Evolutionary conservation across 2,888 invertebrate genomes (phyloP), one percentile per base, ranked within the genome.

Genomic region (Drosophila mimetica): DNA sequence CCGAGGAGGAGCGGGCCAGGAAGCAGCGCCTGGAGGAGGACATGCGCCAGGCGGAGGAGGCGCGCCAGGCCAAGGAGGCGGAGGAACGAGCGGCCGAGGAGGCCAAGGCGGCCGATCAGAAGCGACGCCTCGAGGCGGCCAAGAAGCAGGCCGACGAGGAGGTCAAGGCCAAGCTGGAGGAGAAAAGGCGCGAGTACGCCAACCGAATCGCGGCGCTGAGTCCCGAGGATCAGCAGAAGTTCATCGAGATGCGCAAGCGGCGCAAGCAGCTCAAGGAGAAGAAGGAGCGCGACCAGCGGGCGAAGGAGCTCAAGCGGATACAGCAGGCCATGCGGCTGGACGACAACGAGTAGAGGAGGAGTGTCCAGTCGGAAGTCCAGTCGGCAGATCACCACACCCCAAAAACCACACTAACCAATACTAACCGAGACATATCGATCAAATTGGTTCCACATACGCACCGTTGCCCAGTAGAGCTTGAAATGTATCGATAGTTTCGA

Each of bases 161-260:
- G 22, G 81, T 83, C 4, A 65, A 72, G 4, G 63, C 74, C 55
- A 52, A 69, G 14, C 58, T 83, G 46, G 79, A 75, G 25, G 81
- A 86, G 54, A 82, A 87, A 55, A 69, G 82, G 37, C 85, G 83
- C 28, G 77, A 83, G 9, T 84, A 91, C 14, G 83, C 87, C 13
- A 76, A 83, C 28, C 88, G 91, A 18, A 75, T 92, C 16, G 71
- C 86, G 9, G 77, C 78, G 0, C 78, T 92, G 7, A 80, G 86
- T 39, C 90, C 90, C 32, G 91, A 91, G 74, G 87, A 90, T 58
- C 91, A 89, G 36, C 65, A 71, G 52, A 75, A 76, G 61, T 91
- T 91, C 78, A 79, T 89, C 22, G 89, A 90, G 58, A 77, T 84
- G 73, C 87, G 91, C 63, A 88, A 87, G 69, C 75, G 80, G 44